Base-by-base conservation (phyloP, 2,888 invertebrate genomes). In the Camptogramma bilineatum region DNA sequence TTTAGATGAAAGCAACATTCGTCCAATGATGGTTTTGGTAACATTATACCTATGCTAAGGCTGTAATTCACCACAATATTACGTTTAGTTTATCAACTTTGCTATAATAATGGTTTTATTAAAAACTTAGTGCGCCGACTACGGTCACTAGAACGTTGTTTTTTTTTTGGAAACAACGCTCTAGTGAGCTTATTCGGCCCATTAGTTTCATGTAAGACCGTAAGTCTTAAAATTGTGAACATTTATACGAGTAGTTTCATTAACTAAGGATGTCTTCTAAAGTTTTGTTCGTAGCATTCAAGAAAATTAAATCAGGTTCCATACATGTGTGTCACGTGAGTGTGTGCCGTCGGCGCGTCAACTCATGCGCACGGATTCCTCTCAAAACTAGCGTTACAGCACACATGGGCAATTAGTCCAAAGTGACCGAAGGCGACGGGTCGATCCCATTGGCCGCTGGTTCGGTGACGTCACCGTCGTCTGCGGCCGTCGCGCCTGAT, bases 341-440 rank as follows among this genome's bases (percentile, higher is more conserved):
- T 21, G 73, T 76, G 73, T 76, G 73, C 71, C 79, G 71, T 66
- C 70, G 39, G 39, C 39, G 42, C 58, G 84, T 84, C 81, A 76
- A 84, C 86, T 87, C 88, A 79, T 80, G 89, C 90, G 90, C 88
- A 87, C 83, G 82, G 84, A 83, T 88, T 88, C 86, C 83, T 87
- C 90, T 88, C 81, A 85, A 87, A 84, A 84, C 85, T 85, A 86
- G 85, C 84, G 87, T 89, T 89, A 89, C 87, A 87, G 91, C 93
- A 93, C 92, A 93, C 92, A 92, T 87, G 86, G 88, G 91, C 93
- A 93, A 93, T 93, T 93, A 93, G 91, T 89, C 88, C 89, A 86
- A 91, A 90, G 91, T 92, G 92, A 91, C 91, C 93, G 90, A 83
- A 89, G 91, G 92, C 91, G 90, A 90, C 85, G 87, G 85, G 77